A percentile compares a stretch with the other conserved stretches of the same genome.
Evolutionary conservation across 1,140 invertebrate species (phyloP).

Genomic region (Rhagoletis pomonella): DNA sequence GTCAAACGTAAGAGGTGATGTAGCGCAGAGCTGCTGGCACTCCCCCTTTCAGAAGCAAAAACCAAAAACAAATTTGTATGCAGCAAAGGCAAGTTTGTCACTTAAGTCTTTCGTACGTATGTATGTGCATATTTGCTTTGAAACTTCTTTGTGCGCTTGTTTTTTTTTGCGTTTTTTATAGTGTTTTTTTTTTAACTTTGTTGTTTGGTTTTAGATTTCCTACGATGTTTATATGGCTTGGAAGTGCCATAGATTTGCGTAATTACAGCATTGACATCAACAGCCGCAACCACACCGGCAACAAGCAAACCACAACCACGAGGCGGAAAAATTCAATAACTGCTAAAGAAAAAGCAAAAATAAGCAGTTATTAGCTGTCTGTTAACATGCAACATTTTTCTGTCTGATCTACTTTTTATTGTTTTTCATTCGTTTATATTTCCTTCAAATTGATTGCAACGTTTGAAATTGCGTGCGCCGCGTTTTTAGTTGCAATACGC

Average conservation of each 20-base stretch:
- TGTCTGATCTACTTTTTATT: background rate
- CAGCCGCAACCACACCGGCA: background rate
- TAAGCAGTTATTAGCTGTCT: background rate
- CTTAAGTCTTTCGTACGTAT: constrained; percentile 12
- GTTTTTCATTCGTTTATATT: background rate
- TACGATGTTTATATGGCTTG: background rate
- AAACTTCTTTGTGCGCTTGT: background rate
- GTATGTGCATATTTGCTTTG: background rate
- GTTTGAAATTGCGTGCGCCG: background rate
- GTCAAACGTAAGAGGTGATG: background rate
- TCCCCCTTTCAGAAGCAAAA: background rate
- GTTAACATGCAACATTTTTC: constrained; percentile 5
- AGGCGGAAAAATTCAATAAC: background rate
- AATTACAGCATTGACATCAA: constrained; percentile 34
- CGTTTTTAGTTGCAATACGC: background rate
- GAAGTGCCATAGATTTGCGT: background rate
- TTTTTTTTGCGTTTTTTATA: background rate
- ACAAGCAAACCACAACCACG: too few species aligned
- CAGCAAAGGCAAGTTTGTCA: background rate
- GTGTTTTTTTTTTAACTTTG: background rate
- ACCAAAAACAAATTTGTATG: background rate
- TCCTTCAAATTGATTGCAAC: background rate
- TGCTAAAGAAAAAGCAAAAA: background rate
- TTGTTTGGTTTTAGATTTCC: background rate
- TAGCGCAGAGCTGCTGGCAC: background rate